Base-by-base conservation (phyloP, 1,140 invertebrate species). In the Brachionus sp. region DNA sequence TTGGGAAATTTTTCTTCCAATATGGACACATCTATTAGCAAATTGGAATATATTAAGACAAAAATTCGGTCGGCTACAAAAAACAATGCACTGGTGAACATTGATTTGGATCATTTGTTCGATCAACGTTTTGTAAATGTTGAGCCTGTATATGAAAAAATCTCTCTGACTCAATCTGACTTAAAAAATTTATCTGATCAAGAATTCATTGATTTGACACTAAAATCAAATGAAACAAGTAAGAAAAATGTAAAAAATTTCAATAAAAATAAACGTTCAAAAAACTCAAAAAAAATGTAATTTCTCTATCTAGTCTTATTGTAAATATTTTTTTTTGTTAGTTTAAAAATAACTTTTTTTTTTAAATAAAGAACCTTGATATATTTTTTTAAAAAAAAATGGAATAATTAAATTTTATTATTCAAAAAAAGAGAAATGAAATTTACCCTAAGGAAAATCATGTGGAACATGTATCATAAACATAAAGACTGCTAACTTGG, bases 91-190 rank as follows among this genome's bases (percentile, higher is more conserved):
- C 12, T 75, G 19, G 23, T 75, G 3, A 75, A 75, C 33, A 25
- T 46, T 75, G 70, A 75, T 12, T 23, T 75, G 37, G 70, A 75
- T 46, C 23, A 46, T 75, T 75, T 75, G 25, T 75, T 75, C n/a
- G 70, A 75, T 50, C 70, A 75, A 35, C 39, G 70, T 12, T 46
- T 35, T 29, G 42, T 25, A 25, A 75, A 75, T 46, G 5, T 75
- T 5, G 70, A 75, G 13, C 70, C 70, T 13, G 23, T 75, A 0
- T 75, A 75, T 12, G 70, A 75, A 46, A 75, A 75, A 75, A 29
- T 75, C 25, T 46, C 39, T 5, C 23, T 75, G 12, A 7, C 44
- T 25, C 39, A 75, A 12, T 0, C 39, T 25, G 19, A 44, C 5
- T 9, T n/a, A 9, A 13, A 75, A 19, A 19, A 29, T 46, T 46